A percentile compares a stretch with the other conserved stretches of the same genome.
phyloP scores from a whole-genome alignment of 2,113 vertebrate genomes.

The Neodon shergylaensis region DNA sequence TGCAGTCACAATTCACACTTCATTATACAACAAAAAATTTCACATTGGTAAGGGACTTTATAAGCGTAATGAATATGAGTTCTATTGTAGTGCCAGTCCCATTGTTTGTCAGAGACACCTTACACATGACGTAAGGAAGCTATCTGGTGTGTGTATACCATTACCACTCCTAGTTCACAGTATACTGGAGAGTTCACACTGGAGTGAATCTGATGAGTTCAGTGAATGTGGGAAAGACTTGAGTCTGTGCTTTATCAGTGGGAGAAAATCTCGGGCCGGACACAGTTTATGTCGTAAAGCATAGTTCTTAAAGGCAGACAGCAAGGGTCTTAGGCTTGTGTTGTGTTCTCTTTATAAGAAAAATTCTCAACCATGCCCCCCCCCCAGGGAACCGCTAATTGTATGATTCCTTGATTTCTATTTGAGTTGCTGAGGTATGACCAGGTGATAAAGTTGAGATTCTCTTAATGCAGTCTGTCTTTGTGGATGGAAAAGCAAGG shows the following conservation, averaged over 20 bases:
- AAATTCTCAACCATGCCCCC: not conserved
- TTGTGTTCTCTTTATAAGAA: not conserved
- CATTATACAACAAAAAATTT: not conserved
- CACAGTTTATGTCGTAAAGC: not conserved
- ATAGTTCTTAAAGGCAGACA: not conserved
- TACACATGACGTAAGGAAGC: not conserved
- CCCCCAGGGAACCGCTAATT: not conserved
- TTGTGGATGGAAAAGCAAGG: not conserved
- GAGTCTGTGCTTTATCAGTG: not conserved
- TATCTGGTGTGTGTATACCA: not conserved
- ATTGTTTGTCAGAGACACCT: not conserved
- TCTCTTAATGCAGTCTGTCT: not conserved
- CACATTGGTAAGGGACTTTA: not conserved
- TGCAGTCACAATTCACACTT: not conserved
- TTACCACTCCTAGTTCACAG: not conserved
- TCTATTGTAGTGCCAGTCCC: not conserved
- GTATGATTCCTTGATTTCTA: not conserved
- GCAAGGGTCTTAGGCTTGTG: not conserved
- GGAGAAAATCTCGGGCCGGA: not conserved
- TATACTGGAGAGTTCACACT: not conserved
- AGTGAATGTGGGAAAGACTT: not conserved
- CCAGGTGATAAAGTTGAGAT: not conserved
- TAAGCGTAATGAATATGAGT: not conserved
- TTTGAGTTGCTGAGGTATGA: not conserved
- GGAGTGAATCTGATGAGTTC: not conserved